These are phyloP conservation scores for Ailuropoda melanoleuca DNA, from an alignment of 2,113 vertebrate species.

Conservation along the genomic window DNA sequence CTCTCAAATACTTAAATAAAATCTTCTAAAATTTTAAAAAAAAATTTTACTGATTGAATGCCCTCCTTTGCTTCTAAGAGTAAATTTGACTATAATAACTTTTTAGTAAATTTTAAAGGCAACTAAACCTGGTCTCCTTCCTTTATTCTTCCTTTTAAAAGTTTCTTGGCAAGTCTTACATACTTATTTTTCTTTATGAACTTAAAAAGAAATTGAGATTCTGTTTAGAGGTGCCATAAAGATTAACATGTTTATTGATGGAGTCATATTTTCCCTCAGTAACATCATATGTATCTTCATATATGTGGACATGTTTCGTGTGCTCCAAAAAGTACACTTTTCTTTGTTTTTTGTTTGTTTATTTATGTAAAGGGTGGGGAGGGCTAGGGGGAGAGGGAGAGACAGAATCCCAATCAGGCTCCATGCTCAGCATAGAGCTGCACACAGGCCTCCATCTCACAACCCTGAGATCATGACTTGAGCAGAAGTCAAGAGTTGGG, in stretches of 20 bases:
- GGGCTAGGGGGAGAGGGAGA: too few species aligned
- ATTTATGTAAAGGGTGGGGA: too few species aligned
- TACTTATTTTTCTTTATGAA: background rate
- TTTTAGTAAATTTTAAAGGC: background rate
- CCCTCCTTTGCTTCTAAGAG: background rate
- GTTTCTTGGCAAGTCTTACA: background rate
- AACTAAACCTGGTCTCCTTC: background rate
- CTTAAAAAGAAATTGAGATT: background rate
- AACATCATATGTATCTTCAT: background rate
- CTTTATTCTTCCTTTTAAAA: background rate
- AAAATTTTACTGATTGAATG: background rate
- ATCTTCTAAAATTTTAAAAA: too few species aligned
- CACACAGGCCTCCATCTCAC: too few species aligned
- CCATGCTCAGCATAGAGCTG: too few species aligned
- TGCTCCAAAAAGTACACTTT: background rate
- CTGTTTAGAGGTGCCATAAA: background rate
- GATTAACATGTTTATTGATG: background rate
- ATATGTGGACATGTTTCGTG: background rate
- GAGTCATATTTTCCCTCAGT: background rate
- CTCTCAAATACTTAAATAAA: too few species aligned
- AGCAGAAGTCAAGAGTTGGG: too few species aligned
- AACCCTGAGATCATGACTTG: too few species aligned
- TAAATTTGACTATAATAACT: background rate
- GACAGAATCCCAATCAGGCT: too few species aligned
- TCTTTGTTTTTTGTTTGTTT: background rate